Evolutionary conservation across 2,888 invertebrate species (phyloP), one percentile per base, ranked within the genome.

Genomic region (Erannis defoliaria): DNA sequence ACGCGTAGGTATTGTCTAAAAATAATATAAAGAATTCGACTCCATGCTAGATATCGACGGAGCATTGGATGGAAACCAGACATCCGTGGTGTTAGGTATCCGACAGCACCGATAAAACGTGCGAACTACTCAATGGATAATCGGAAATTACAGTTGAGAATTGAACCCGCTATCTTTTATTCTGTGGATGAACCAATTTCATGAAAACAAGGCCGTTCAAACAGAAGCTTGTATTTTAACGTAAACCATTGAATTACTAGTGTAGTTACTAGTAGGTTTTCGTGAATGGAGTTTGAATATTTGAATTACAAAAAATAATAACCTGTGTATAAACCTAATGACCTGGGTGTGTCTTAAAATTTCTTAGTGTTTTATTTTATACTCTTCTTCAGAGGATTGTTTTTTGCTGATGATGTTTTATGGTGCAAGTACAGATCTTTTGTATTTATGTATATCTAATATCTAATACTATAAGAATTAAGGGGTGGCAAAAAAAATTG

Each of bases 61-160:
- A 50, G 12, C 50, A 23, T 61, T 43, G 50, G 61, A 61, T 84
- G 74, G 74, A 84, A 81, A 85, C 76, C 87, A 89, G 85, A 85
- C 79, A 71, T 68, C 68, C 42, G 42, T 21, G 71, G 84, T 81
- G 81, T 80, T 81, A 76, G 82, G 77, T 84, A 73, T 76, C 80
- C 75, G 82, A 80, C 80, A 77, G 71, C 57, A 76, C 71, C 75
- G 68, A 71, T 80, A 82, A 79, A 77, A 78, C 72, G 81, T 82
- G 85, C 74, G 72, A 82, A 79, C 68, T 71, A 70, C 71, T 76
- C 65, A 72, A 75, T 66, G 55, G 63, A 63, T 58, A 64, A 56
- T 48, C 55, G 43, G 53, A 56, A 45, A 55, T 61, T 45, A 40
- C 37, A 37, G 31, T 43, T 45, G 29, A 38, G 37, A 33, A 33